A percentile compares a stretch with the other conserved stretches of the same genome.
phyloP scores from a whole-genome alignment of 2,888 invertebrate species.

The Unio pictorum region DNA sequence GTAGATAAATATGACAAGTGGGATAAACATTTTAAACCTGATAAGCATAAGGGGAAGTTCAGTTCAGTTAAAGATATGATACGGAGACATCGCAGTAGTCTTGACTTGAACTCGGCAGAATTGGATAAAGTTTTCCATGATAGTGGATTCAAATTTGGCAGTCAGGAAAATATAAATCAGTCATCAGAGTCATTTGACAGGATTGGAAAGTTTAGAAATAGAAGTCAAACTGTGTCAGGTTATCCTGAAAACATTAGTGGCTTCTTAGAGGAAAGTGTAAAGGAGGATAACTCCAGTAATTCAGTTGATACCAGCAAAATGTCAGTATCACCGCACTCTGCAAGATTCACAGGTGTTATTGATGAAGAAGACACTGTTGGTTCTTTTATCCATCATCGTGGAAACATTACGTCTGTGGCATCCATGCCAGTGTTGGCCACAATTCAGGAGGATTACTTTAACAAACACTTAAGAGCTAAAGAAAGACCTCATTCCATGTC shows the following conservation, averaged over 20 bases:
- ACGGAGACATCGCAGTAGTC: conserved; percentile 55
- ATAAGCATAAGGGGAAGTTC: conserved; percentile 39
- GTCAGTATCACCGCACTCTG: too few species aligned
- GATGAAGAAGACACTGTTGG: conserved; percentile 29
- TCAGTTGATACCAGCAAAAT: too few species aligned
- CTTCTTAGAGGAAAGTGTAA: not conserved
- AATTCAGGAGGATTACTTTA: conserved; percentile 21
- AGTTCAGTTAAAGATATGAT: conserved; percentile 50
- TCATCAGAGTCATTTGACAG: too few species aligned
- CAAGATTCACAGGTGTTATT: conserved; percentile 11
- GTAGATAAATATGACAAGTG: conserved; percentile 5
- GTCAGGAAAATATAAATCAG: conserved; percentile 54
- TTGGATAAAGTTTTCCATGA: conserved; percentile 43
- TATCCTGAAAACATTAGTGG: conserved; percentile 14
- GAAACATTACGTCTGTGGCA: conserved; percentile 39
- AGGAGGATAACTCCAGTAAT: too few species aligned
- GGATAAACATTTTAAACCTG: conserved; percentile 19
- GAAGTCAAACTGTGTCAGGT: conserved; percentile 24
- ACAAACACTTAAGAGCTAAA: conserved; percentile 29
- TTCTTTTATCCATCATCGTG: conserved; percentile 16
- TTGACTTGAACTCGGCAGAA: conserved; percentile 53
- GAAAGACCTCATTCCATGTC: conserved; percentile 57
- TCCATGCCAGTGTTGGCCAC: conserved; percentile 46
- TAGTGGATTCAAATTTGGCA: conserved; percentile 44
- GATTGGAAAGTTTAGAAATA: not conserved